Percentiles rank a stretch among this genome's conserved stretches.
phyloP scores from a whole-genome alignment of 2,113 vertebrate genomes.

The Siniperca knerii region DNA sequence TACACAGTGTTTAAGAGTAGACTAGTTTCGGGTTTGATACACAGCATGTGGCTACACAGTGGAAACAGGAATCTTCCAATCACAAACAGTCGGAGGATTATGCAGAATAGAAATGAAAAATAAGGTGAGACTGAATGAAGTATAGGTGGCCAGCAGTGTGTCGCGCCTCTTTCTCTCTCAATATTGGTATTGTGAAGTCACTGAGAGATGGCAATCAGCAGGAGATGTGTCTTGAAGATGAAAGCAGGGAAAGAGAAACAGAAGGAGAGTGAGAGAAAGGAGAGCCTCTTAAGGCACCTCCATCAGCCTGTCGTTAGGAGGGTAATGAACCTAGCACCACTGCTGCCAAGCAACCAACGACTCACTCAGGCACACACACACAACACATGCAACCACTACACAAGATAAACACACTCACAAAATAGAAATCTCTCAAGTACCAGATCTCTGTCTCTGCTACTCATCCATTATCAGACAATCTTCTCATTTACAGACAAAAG shows the following conservation, averaged over 20 bases:
- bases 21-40: constrained; percentile 28
- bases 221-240: constrained; percentile 68
- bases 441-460: constrained; percentile 21
- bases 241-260: constrained; percentile 68
- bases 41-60: neutral
- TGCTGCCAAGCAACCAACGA: constrained; percentile 80
- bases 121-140: constrained; percentile 36
- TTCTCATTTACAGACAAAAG: constrained; percentile 41
- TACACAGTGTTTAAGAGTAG: constrained; percentile 1
- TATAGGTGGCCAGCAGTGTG: constrained; percentile 41
- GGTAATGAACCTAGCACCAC: constrained; percentile 79
- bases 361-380: constrained; percentile 25
- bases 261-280: constrained; percentile 64
- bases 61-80: constrained; percentile 32
- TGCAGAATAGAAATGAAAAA: constrained; percentile 44
- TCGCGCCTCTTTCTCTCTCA: constrained; percentile 55
- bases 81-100: constrained; percentile 21
- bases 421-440: constrained; percentile 51
- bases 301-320: constrained; percentile 81
- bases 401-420: constrained; percentile 52
- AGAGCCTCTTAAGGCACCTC: constrained; percentile 74
- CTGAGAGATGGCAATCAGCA: constrained; percentile 75
- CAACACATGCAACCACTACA: neutral
- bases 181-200: constrained; percentile 69
- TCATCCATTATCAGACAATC: constrained; percentile 47